Base-by-base conservation (phyloP, 2,888 invertebrate genomes). In the Drosophila kanekoi region DNA sequence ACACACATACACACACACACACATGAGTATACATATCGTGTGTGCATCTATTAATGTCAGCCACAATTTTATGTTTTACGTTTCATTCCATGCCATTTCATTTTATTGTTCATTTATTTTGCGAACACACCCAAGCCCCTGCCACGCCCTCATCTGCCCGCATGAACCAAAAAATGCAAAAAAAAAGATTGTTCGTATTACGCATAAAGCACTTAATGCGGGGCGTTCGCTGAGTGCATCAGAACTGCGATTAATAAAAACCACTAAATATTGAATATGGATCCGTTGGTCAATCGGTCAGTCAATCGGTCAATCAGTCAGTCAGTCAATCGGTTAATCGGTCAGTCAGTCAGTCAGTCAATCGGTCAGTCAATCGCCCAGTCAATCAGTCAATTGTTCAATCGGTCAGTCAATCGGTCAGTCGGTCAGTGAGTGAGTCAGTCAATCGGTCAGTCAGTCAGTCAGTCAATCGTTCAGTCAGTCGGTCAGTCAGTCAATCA, bases 221-320 rank as follows among this genome's bases (percentile, higher is more conserved):
- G 56, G 41, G 51, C 11, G 14, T n/a, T 11, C 28, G 14, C 18
- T 8, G 37, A 18, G 35, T 10, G 28, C 32, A 43, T 38, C 40
- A 41, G 56, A 49, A 40, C 33, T 20, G 49, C 53, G 54, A 57
- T 65, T 72, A 79, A 86, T 77, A 49, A 65, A 58, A 45, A 41
- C 71, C 69, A 66, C 87, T 62, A 81, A 78, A 78, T 84, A 87
- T 87, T 74, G 81, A 87, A 81, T 81, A 87, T 87, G 81, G 67
- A 84, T 75, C 38, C 52, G 58, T 14, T 47, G 16, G 14, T 33
- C 33, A 11, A 32, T 37, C 43, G n/a, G n/a, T n/a, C n/a, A n/a
- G n/a, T n/a, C n/a, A 33, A 13, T 16, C 52, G 20, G 28, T 41
- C n/a, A 3, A 14, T 37, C 43, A 44, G n/a, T 11, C 23, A 13